phyloP scores from a whole-genome alignment of 2,888 invertebrate genomes.

The Saturnia japonica region DNA sequence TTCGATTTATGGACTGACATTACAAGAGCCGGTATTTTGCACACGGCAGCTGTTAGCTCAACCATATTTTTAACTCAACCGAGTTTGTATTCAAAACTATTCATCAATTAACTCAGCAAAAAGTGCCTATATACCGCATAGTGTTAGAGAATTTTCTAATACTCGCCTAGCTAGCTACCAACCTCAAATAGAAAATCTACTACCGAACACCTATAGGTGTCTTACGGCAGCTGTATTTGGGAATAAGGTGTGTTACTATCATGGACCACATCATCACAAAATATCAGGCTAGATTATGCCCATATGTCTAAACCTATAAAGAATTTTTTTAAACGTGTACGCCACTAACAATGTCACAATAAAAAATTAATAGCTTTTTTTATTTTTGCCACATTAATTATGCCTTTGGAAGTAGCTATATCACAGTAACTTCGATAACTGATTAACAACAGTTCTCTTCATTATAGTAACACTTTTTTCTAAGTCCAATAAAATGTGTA shows the following conservation, averaged over 20 bases:
- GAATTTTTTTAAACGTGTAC: neutral
- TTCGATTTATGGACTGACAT: slow-evolving; percentile 23
- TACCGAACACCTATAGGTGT: no score
- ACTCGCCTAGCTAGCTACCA: no score
- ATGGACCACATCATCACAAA: no score
- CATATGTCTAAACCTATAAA: no score
- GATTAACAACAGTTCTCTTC: neutral
- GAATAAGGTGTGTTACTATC: no score
- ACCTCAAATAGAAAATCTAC: no score
- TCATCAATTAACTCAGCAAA: neutral
- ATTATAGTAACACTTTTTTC: slow-evolving; percentile 15
- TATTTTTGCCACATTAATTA: neutral
- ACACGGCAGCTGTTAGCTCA: neutral
- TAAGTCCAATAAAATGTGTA: slow-evolving; percentile 16
- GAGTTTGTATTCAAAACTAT: neutral
- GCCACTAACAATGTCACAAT: neutral
- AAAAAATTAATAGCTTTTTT: neutral
- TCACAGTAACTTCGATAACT: neutral
- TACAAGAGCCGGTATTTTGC: neutral
- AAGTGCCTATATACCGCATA: no score
- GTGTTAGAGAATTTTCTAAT: no score
- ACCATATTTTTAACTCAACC: neutral
- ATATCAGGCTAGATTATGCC: no score
- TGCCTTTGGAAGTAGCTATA: neutral
- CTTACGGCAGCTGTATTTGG: no score